Base-by-base conservation (phyloP, 2,797 vertebrate species). In the Lycodopsis pacificus region DNA sequence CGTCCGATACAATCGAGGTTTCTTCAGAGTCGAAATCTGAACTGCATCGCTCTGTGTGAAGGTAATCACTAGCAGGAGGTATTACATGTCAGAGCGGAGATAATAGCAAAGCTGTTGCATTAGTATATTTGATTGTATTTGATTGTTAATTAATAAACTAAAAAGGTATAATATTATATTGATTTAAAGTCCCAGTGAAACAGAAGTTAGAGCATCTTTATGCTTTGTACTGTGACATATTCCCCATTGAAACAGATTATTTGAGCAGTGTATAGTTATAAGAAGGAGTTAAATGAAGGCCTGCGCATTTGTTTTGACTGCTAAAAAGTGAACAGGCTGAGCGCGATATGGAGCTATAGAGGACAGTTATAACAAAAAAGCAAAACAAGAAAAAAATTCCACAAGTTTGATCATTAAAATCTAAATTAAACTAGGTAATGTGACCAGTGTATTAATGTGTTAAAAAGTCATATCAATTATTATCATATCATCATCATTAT, bases 21-120 rank as follows among this genome's bases (percentile, higher is more conserved):
- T 91, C 96, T 99, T 71, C 98, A 99, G 95, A 99, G 98, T 95
- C 96, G 98, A 87, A 99, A 99, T 94, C 94, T 99, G 83, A 99
- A 99, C 93, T 99, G 98, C 94, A 99, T 99, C 70, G 98, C 98
- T 75, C 96, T 99, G 80, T 99, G 98, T 78, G 98, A 99, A 98
- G 98, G 98, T 99, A 94, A 83, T 80, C n/a, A 34, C 19, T 25
- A 30, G 7, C 34, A 25, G 10, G 64, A 17, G 2, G 54, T 13
- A 4, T 38, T 46, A 40, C 59, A 4, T 65, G 10, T 71, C 15
- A 44, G 34, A 65, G 12, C 14, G 54, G 17, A 58, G 36, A 49
- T 73, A 14, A n/a, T 42, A 13, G 11, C 64, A 14, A 22, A 64
- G 62, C 22, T 22, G 27, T 44, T 48, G 3, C 20, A 57, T 78